Base-by-base conservation (phyloP, 2,797 vertebrate genomes). In the Urosaurus nigricauda region DNA sequence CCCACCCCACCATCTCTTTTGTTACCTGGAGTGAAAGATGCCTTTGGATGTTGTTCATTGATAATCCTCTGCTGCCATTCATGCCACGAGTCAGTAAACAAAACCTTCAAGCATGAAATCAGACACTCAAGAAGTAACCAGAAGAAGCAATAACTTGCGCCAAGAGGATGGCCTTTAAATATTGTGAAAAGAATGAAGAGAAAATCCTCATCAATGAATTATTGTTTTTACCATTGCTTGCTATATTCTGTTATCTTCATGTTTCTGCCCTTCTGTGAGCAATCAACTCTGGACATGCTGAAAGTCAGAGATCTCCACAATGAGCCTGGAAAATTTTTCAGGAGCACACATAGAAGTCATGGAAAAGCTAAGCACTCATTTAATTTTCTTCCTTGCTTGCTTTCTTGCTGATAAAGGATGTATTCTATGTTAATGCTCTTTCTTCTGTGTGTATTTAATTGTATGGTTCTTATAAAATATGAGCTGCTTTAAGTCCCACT, bases 21-120 rank as follows among this genome's bases (percentile, higher is more conserved):
- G 81, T 86, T 80, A 0, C 70, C 68, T 74, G 16, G 19, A 91
- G 1, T 77, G 83, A 91, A 89, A 5, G 56, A 37, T 83, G 29
- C 83, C 71, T 0, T 0, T 13, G 83, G 26, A 9, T 90, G 88
- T 87, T 63, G 53, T 13, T 51, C 24, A 63, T 14, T 0, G 0
- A 21, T 87, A 82, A 70, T 56, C 65, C 73, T 68, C n/a, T 5
- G n/a, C 17, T 90, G 70, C 40, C 81, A 81, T 89, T 91, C 90
- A 87, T 90, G 80, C 35, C 12, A 21, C 35, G 79, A 92, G 32
- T 80, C 79, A 79, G 63, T 16, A 92, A 93, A 90, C 53, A 88
- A 79, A 82, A 26, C 58, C 87, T 87, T 58, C 4, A 56, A 86
- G 35, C 87, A 79, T 78, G 87, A 91, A 21, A 83, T 86, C 63